These are phyloP conservation scores for Liasis olivaceus DNA, from an alignment of 2,797 vertebrate species.

Conservation along the genomic window DNA sequence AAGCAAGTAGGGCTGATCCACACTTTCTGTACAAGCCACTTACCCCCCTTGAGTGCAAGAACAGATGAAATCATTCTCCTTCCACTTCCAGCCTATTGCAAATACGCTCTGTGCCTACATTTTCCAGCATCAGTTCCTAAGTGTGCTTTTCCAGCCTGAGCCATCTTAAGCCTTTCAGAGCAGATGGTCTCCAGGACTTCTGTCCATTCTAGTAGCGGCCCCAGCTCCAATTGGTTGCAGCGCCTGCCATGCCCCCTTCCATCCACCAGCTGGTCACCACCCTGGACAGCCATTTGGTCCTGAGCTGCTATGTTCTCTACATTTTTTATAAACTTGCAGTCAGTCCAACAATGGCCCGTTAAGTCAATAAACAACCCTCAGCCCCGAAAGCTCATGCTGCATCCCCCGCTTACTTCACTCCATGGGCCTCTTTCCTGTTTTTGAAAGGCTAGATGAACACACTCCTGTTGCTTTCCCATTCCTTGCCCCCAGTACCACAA, in stretches of 20 bases:
- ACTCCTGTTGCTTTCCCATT: background rate
- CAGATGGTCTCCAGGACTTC: background rate
- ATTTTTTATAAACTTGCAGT: background rate
- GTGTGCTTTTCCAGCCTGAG: background rate
- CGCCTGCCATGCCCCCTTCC: background rate
- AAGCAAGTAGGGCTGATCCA: constrained; percentile 40
- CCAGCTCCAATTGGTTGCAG: background rate
- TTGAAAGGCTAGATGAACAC: background rate
- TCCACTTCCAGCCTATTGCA: background rate
- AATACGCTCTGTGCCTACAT: background rate
- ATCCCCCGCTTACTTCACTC: background rate
- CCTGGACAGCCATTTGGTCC: background rate
- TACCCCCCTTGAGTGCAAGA: background rate
- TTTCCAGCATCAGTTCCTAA: background rate
- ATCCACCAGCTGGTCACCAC: background rate
- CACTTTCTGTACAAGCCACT: background rate
- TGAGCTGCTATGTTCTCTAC: background rate
- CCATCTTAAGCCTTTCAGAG: background rate
- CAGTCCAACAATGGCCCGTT: background rate
- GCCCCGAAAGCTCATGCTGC: background rate
- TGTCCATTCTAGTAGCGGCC: background rate
- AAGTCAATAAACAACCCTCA: background rate
- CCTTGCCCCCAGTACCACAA: background rate
- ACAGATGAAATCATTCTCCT: background rate
- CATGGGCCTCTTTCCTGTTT: background rate